Conservation (phyloP, 2,888 invertebrate genomes). For the Sympetrum striolatum region DNA sequence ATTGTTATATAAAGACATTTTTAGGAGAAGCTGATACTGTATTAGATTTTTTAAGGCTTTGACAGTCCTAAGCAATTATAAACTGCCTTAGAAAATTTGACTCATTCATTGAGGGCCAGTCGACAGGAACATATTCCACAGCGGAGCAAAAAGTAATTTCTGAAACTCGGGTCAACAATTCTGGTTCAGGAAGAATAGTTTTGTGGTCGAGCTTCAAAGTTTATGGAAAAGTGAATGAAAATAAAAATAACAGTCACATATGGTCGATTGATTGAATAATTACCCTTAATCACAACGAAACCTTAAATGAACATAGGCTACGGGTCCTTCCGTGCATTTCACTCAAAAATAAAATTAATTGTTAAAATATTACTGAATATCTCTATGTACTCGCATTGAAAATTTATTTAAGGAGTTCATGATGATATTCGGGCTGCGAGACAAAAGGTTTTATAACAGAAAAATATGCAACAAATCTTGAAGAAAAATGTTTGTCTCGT, state of each 20-base stretch:
- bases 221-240: neutral
- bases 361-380: neutral
- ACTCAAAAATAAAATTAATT: neutral
- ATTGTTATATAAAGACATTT: neutral
- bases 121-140: neutral
- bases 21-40: neutral
- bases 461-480: neutral
- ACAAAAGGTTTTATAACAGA: neutral
- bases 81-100: constrained; percentile 2
- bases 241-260: neutral
- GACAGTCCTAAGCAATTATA: neutral
- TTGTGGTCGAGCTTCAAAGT: neutral
- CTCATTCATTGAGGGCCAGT: neutral
- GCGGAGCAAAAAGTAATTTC: neutral
- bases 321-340: neutral
- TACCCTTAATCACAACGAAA: neutral
- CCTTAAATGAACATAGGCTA: neutral
- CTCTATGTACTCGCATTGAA: neutral
- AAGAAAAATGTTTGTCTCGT: neutral
- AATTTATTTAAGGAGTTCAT: neutral
- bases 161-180: constrained; percentile 25
- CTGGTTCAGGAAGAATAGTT: neutral
- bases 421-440: neutral
- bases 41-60: constrained; percentile 34
- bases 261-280: neutral